Conservation (phyloP, 2,888 invertebrate genomes). For the Cataglyphis albicans region DNA sequence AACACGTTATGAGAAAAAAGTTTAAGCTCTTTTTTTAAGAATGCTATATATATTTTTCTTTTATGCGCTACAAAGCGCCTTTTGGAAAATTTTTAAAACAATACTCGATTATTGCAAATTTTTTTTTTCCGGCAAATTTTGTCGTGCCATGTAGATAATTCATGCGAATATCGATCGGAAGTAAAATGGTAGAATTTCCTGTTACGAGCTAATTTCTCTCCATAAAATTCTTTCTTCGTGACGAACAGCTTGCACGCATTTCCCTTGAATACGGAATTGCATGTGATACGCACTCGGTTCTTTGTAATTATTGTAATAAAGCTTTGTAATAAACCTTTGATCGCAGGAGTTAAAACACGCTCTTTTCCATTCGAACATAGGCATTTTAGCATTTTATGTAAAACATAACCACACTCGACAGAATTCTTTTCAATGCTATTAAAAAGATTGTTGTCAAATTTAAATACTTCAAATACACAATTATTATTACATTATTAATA, state of each 20-base stretch:
- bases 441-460: neutral
- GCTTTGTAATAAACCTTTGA: constrained; percentile 37
- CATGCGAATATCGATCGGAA: constrained; percentile 32
- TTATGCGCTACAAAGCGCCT: neutral
- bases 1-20: neutral
- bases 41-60: neutral
- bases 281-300: constrained; percentile 36
- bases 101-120: neutral
- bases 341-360: neutral
- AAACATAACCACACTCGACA: neutral
- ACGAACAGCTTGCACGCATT: constrained; percentile 39
- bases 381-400: neutral
- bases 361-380: constrained; percentile 9
- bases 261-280: constrained; percentile 31
- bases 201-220: constrained; percentile 45
- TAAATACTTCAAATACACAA: neutral
- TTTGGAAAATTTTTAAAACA: neutral
- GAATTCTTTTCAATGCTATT: neutral
- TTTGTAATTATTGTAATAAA: constrained; percentile 41
- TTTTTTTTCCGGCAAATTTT: constrained; percentile 11
- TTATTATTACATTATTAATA: neutral
- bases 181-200: constrained; percentile 47
- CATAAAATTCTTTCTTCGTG: constrained; percentile 45
- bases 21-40: neutral
- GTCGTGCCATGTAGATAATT: neutral